Conservation (phyloP, 2,113 vertebrate genomes). For the rabbit (Oryctolagus cuniculus) region mOryCun1.1 NC_091434.1:151937001-151937500, state of each 20-base stretch:
- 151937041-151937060: too few species aligned
- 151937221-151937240: neutral
- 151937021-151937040: too few species aligned
- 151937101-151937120: too few species aligned
- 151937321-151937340: neutral
- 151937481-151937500: neutral
- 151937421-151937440: slow-evolving; percentile 17
- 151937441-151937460: neutral
- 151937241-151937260: neutral
- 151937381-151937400: neutral
- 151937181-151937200: too few species aligned
- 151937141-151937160: too few species aligned
- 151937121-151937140: too few species aligned
- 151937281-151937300: neutral
- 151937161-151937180: too few species aligned
- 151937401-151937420: neutral
- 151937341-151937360: neutral
- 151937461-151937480: neutral
- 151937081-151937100: too few species aligned
- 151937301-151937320: neutral
- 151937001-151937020: too few species aligned
- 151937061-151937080: too few species aligned
- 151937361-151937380: slow-evolving; percentile 34
- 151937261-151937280: neutral
- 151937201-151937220: neutral